phyloP scores from a whole-genome alignment of 2,888 invertebrate species.

The Amphipyra berbera region DNA sequence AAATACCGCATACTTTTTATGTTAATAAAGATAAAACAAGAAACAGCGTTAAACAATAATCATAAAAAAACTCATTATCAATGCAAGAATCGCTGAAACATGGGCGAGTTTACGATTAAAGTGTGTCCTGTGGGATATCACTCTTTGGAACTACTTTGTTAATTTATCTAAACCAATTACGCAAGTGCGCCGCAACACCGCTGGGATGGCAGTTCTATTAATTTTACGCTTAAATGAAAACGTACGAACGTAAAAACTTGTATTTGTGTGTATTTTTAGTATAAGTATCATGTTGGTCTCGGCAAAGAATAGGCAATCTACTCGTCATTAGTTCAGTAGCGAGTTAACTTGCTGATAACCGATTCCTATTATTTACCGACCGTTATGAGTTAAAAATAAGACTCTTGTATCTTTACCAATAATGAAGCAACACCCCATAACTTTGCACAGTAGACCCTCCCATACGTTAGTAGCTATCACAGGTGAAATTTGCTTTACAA shows the following conservation, averaged over 20 bases:
- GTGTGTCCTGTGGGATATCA: conserved; percentile 78
- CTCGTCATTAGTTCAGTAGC: no score
- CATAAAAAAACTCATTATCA: conserved; percentile 72
- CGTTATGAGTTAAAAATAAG: no score
- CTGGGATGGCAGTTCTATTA: conserved; percentile 78
- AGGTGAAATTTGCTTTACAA: no score
- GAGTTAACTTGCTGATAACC: no score
- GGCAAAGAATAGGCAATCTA: no score
- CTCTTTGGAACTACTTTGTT: conserved; percentile 86
- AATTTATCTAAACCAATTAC: conserved; percentile 88
- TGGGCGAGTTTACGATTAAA: conserved; percentile 80
- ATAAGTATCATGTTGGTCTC: background rate
- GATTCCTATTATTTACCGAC: no score
- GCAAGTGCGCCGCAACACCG: conserved; percentile 77
- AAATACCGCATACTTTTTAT: background rate
- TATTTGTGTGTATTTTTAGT: conserved; percentile 15
- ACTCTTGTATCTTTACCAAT: no score
- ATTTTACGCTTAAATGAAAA: conserved; percentile 75
- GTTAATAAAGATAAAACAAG: conserved; percentile 16
- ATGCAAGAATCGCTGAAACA: conserved; percentile 75
- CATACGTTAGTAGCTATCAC: no score
- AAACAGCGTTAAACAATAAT: conserved; percentile 48
- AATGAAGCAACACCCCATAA: no score
- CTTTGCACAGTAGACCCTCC: no score
- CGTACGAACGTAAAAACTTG: conserved; percentile 46